Evolutionary conservation across 2,113 vertebrate genomes (phyloP), one percentile per base, ranked within the genome.

Genomic region (Ornithorhynchus anatinus): DNA sequence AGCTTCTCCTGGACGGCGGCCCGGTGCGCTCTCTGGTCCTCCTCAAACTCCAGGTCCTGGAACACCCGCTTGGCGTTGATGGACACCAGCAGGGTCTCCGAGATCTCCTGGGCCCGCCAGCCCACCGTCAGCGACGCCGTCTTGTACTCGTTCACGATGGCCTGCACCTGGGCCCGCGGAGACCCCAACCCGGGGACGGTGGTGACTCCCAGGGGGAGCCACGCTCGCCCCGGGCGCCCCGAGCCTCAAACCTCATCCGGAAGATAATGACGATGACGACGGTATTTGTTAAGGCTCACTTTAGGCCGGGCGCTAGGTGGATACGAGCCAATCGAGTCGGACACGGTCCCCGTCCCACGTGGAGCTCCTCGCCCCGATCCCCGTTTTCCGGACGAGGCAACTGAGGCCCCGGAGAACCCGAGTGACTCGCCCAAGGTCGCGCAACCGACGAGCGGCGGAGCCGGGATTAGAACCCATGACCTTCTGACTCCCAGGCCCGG

Each of bases 41-140:
- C 82, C 71, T 92, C 91, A 54, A 97, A 97, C 53, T 96, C 94
- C 84, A 94, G 50, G 69, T 95, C 93, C 25, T 90, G 89, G 81
- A 95, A 96, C 12, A 96, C 84, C 2, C 80, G 91, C 56, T 92
- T 94, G 51, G 91, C 92, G 3, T 92, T 94, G 65, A 96, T 81
- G 12, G 31, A 88, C 8, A 97, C 77, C 77, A 97, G 79, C 47
- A 95, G 66, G 0, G 89, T 87, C 69, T 96, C 93, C 5, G 94
- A 95, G 35, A 96, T 96, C 62, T 89, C 84, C 10, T 61, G 81
- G 64, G 95, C 95, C 40, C 82, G 85, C 37, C 85, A 88, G 8
- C 88, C 87, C 15, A 96, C 90, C 20, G 88, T 88, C 60, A 88
- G 72, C 45, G 90, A 94, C 44, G 94, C 91, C 0, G 76, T 82